Evolutionary conservation across 1,140 invertebrate genomes (phyloP).

Genomic region (Drosophila equinoxialis): DNA sequence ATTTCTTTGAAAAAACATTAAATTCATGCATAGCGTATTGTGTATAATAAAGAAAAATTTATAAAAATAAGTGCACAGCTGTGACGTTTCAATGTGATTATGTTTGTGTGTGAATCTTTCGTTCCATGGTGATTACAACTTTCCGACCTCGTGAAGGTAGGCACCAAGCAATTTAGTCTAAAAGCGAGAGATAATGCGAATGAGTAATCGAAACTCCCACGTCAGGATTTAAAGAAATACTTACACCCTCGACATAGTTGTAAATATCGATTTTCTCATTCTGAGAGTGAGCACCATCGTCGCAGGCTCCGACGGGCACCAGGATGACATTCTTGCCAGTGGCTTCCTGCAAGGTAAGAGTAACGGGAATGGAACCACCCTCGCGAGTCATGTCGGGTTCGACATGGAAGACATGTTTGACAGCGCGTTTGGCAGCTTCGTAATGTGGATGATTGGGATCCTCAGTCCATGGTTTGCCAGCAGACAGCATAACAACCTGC

Average conservation of each 20-base stretch:
- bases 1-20: constrained; percentile 6
- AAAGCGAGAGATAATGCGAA: constrained; percentile 60
- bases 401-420: constrained; percentile 94
- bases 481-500: constrained; percentile 87
- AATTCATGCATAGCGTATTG: background rate
- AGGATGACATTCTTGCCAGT: constrained; percentile 97
- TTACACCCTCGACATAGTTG: constrained; percentile 97
- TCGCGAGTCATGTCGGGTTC: constrained; percentile 97
- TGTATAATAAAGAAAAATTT: constrained; percentile 11
- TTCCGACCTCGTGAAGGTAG: constrained; percentile 90
- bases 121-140: constrained; percentile 46
- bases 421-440: constrained; percentile 93
- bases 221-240: constrained; percentile 64
- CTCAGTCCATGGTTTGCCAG: constrained; percentile 94
- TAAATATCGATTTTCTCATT: constrained; percentile 97
- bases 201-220: background rate
- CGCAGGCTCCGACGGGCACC: constrained; percentile 94
- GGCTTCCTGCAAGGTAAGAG: constrained; percentile 94
- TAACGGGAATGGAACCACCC: constrained; percentile 98
- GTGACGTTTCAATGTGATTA: constrained; percentile 60
- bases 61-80: constrained; percentile 36
- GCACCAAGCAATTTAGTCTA: constrained; percentile 94
- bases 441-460: constrained; percentile 97
- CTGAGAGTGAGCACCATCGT: constrained; percentile 99
- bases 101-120: background rate